These are phyloP conservation scores for Varanus salvator DNA, from an alignment of 2,113 vertebrate species.

Conservation along the genomic window DNA sequence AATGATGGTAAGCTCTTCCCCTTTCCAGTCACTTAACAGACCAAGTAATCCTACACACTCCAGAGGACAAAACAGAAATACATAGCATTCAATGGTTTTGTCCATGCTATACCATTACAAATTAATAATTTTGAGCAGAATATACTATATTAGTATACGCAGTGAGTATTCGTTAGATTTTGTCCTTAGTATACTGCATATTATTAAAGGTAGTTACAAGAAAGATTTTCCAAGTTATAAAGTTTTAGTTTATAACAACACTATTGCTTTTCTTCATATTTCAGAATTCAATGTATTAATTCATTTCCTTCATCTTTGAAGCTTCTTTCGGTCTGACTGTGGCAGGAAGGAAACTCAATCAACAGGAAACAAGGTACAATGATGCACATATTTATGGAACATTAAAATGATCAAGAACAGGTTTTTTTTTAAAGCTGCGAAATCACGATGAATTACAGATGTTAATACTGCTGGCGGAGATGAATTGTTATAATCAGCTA, in stretches of 20 bases:
- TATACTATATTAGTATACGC: not conserved
- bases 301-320: constrained; percentile 26
- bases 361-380: constrained; percentile 15
- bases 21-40: not conserved
- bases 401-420: constrained; percentile 27
- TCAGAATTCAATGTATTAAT: constrained; percentile 19
- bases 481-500: constrained; percentile 44
- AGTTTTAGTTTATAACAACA: constrained; percentile 7
- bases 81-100: not conserved
- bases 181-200: not conserved
- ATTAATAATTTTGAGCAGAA: not conserved
- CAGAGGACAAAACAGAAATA: not conserved
- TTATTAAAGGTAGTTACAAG: not conserved
- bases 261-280: constrained; percentile 17
- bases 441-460: constrained; percentile 18
- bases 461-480: constrained; percentile 36
- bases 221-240: constrained; percentile 31
- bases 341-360: constrained; percentile 39
- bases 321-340: not conserved
- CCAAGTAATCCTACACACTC: not conserved
- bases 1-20: not conserved
- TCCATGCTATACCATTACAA: not conserved
- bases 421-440: constrained; percentile 39
- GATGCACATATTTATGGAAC: not conserved
- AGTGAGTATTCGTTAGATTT: not conserved